Base-by-base conservation (phyloP, 2,797 vertebrate species). In the Pampus argenteus region DNA sequence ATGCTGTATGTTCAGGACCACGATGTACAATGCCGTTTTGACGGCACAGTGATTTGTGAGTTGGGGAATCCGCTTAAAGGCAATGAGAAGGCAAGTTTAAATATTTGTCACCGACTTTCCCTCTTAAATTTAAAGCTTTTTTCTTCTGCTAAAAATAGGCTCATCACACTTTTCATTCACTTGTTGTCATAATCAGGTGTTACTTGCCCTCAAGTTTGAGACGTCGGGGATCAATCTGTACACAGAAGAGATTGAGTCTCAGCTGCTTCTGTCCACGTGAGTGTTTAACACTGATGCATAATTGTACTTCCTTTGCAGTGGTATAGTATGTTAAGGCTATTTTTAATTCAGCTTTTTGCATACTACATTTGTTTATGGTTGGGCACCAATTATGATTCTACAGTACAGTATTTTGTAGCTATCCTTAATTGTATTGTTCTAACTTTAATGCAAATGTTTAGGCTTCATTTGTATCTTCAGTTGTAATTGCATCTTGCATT, bases 41-140 rank as follows among this genome's bases (percentile, higher is more conserved):
- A 88, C 0, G 80, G 70, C 8, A 90, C 84, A 0, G 84, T 97
- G 51, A 58, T 94, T 23, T 99, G 97, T 11, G 93, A 97, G 3
- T 86, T 99, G 83, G 97, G 96, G 7, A 98, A 98, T 82, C 98
- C 98, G 10, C 94, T 99, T 28, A 95, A 93, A 89, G 93, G 87
- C 84, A 94, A 95, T 42, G 92, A 94, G 45, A 78, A 63, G 81
- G 95, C 95, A 70, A n/a, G 44, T 66, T 23, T 47, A 1, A 22
- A 17, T 3, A 36, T 28, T 4, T 5, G 4, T 51, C 2, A 8
- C 7, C 26, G 7, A 54, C 36, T 49, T 28, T 54, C 9, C 40
- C 6, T 52, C 2, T 3, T 17, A n/a, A 8, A 31, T 48, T 64
- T 42, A 5, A 5, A n/a, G 8, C 54, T 18, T 2, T 26, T 22